Evolutionary conservation across 2,797 vertebrate genomes (phyloP), one percentile per base, ranked within the genome.

Genomic region (Orestias chungarensis): DNA sequence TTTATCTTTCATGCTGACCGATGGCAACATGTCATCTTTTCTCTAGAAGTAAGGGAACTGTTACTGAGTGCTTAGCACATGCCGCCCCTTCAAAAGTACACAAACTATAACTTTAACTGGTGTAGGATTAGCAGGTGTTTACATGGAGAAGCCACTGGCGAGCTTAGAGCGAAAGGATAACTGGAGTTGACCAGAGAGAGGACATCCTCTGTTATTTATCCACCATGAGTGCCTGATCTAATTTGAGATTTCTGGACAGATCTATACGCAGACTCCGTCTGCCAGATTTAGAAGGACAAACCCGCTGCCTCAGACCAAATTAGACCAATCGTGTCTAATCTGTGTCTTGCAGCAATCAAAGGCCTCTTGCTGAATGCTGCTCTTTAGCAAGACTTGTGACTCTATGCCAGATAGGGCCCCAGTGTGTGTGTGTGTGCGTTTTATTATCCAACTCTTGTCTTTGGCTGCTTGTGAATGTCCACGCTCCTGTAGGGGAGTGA

Each of bases 401-500:
- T 70, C 76, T 73, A 69, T 79, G 55, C 54, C 75, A 74, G 59
- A 80, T 72, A 64, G 77, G 65, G 55, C 57, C 65, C 29, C 61
- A 49, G 29, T 70, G n/a, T 71, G 62, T 83, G 55, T 61, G 23
- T 76, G 43, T 52, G n/a, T 10, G 44, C 79, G 74, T 81, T 78
- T 86, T 80, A 29, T 66, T 74, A 74, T 84, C 33, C 40, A 73
- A 55, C 72, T 73, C 40, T 66, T 85, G 76, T 81, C 70, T 83
- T 80, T 84, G 59, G 61, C 72, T 79, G 44, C 81, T 72, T 77
- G 75, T 70, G 71, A 38, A 77, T 78, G 44, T 81, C 69, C 81
- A 76, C 40, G 81, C 92, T 89, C 85, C 91, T 84, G 79, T 71
- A 84, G 90, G 89, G 84, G 82, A 91, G 82, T 84, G 84, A 93